A percentile compares a stretch with the other conserved stretches of the same genome.
These are phyloP conservation scores for Drosophila tristis DNA, from an alignment of 1,140 invertebrate genomes.

Conservation along the genomic window DNA sequence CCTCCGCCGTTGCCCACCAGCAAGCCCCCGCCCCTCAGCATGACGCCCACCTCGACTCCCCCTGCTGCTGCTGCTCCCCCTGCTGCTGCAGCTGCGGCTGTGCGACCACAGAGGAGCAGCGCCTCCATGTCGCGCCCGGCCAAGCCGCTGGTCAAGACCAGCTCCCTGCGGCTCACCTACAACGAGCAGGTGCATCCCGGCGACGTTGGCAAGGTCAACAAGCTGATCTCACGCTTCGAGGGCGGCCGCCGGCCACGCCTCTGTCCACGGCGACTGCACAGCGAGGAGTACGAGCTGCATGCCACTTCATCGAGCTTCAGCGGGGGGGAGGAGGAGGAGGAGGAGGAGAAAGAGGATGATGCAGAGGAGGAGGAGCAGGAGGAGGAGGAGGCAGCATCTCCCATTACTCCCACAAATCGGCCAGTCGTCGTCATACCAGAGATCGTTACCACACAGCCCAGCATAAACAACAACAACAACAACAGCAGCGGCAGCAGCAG, in stretches of 20 bases:
- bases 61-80: neutral
- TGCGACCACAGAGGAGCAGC: conserved; percentile 65
- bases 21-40: conserved; percentile 29
- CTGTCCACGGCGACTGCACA: conserved; percentile 49
- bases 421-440: conserved; percentile 53
- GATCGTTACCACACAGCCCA: conserved; percentile 37
- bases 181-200: conserved; percentile 70
- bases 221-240: conserved; percentile 76
- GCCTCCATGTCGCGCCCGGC: conserved; percentile 63
- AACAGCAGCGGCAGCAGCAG: neutral
- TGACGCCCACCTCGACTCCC: neutral
- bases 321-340: neutral
- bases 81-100: neutral
- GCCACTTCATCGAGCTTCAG: no score
- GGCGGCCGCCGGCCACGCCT: conserved; percentile 60
- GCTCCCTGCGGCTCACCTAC: conserved; percentile 74
- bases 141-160: conserved; percentile 77
- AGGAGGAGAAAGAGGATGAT: conserved; percentile 9
- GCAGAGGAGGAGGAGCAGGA: neutral
- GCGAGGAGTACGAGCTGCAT: conserved; percentile 55
- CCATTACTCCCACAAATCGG: conserved; percentile 47
- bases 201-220: conserved; percentile 79
- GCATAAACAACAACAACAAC: conserved; percentile 30
- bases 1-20: conserved; percentile 59
- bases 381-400: neutral